Evolutionary conservation across 2,797 vertebrate genomes (phyloP), one percentile per base, ranked within the genome.

Genomic region (Alosa sapidissima): DNA sequence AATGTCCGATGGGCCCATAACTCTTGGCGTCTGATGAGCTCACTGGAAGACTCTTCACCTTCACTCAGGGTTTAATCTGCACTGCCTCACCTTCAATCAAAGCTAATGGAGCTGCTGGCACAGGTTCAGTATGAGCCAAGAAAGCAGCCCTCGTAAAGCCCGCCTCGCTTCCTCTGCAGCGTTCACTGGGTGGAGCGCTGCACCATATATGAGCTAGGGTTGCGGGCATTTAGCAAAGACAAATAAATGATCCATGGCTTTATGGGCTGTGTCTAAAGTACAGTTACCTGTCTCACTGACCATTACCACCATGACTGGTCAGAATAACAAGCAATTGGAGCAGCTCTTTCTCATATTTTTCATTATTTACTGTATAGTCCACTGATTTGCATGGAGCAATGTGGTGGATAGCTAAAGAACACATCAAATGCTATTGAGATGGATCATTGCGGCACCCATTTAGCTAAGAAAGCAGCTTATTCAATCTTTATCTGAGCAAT

Each of bases 101-200:
- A 86, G 89, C 93, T 97, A 97, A 98, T 97, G 96, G 96, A 94
- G 93, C 85, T 91, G 91, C 89, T 97, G 97, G 96, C 96, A 92
- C 88, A 89, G 82, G 89, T 89, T 96, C 96, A 95, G 92, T 90
- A 91, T 88, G 19, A 86, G 83, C 45, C 24, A 81, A 85, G 48
- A 85, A 81, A 86, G 48, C 86, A 55, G 65, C 78, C 24, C 58
- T 89, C 82, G 75, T 84, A 89, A 89, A 87, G 89, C 86, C 88
- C 48, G 28, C 10, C 87, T 14, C 60, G 52, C 28, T 36, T 54
- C 47, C 28, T 24, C 48, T 41, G 24, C 33, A 10, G 6, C n/a
- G 19, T 65, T 47, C 13, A 41, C 48, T 24, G 49, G 81, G 24
- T 54, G 72, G 24, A 55, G 54, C 45, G 24, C 36, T 81, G 11